phyloP scores from a whole-genome alignment of 2,113 vertebrate species.

The Oryzias woworae region DNA sequence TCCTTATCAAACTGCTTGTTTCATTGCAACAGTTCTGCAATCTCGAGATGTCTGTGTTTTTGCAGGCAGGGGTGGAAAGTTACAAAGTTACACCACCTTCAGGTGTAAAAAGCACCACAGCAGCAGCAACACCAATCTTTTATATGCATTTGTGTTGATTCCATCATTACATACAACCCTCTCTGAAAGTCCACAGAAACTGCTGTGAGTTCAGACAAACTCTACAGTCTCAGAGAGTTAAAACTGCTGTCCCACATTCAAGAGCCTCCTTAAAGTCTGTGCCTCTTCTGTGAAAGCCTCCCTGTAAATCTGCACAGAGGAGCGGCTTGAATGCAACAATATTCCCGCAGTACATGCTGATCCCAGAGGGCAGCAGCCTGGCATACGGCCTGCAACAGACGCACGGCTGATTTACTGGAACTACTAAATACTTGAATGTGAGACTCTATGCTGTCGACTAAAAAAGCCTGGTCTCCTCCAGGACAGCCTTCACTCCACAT shows the following conservation, averaged over 20 bases:
- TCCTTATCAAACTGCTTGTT: too few relatives aligned
- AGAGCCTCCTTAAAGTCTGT: neutral
- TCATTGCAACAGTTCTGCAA: neutral
- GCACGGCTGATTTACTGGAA: conserved; percentile 22
- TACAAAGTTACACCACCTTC: conserved; percentile 23
- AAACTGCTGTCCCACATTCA: neutral
- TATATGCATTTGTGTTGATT: too few relatives aligned
- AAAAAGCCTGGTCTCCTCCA: conserved; percentile 19
- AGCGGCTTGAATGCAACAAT: conserved; percentile 2
- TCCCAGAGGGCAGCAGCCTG: conserved; percentile 7
- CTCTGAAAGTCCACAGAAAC: too few relatives aligned
- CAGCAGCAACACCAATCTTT: neutral
- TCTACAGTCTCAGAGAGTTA: neutral
- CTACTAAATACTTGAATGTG: conserved; percentile 11
- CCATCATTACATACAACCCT: too few relatives aligned
- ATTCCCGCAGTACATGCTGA: conserved; percentile 2
- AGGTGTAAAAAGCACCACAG: conserved; percentile 17
- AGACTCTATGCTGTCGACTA: conserved; percentile 3
- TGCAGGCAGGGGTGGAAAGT: conserved; percentile 7
- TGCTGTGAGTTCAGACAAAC: neutral
- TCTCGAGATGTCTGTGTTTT: neutral
- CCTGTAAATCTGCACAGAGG: neutral
- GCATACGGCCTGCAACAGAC: conserved; percentile 14
- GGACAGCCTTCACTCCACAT: neutral
- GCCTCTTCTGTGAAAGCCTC: neutral